phyloP scores from a whole-genome alignment of 2,113 vertebrate genomes.

The Spilogale gracilis region DNA sequence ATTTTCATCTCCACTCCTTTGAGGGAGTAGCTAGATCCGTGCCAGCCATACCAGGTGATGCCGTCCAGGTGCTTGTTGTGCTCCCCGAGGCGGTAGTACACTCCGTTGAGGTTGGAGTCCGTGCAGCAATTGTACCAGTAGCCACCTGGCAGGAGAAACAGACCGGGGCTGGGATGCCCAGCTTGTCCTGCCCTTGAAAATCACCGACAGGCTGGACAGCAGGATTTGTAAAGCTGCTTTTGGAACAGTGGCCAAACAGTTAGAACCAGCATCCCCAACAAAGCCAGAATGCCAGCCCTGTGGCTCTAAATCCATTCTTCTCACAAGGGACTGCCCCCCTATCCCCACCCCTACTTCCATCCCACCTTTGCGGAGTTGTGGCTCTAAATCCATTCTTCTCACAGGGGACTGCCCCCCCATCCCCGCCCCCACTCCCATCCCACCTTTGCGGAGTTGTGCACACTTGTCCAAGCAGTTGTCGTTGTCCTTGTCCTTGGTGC shows the following conservation, averaged over 20 bases:
- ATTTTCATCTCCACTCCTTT: constrained; percentile 98
- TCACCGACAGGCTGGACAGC: too few relatives aligned
- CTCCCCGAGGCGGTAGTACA: constrained; percentile 94
- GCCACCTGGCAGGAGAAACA: constrained; percentile 89
- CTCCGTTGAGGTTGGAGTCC: constrained; percentile 97
- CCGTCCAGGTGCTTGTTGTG: constrained; percentile 94
- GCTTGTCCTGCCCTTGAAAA: not conserved
- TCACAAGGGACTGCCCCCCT: too few relatives aligned
- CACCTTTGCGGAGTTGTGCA: constrained; percentile 92
- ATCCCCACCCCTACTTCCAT: not conserved
- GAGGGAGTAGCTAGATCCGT: constrained; percentile 95
- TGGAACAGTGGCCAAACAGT: not conserved
- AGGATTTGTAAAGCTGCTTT: not conserved
- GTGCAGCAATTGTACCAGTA: constrained; percentile 99
- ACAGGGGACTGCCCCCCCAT: too few relatives aligned
- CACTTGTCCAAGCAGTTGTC: constrained; percentile 99
- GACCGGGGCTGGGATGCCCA: fast-evolving
- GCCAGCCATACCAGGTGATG: constrained; percentile 99
- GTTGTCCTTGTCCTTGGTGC: constrained; percentile 97
- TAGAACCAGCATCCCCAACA: not conserved
- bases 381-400: not conserved
- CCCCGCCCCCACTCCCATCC: not conserved
- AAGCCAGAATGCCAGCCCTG: not conserved
- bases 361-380: constrained; percentile 93
- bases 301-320: not conserved